Conservation (phyloP, 2,113 vertebrate genomes). For the Scomber scombrus region DNA sequence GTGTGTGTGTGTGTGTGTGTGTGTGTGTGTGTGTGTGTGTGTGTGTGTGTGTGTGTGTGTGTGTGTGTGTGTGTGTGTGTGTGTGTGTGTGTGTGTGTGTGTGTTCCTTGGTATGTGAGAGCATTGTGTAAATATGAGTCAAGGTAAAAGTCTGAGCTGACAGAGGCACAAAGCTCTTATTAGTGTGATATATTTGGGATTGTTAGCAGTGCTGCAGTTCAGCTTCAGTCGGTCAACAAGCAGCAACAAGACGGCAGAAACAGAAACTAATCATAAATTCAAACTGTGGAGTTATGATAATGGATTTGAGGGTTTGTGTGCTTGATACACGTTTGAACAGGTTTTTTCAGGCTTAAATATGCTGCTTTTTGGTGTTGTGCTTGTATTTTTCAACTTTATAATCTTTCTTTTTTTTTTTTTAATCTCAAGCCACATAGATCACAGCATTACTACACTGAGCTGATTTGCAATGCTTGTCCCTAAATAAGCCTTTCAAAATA, state of each 20-base stretch:
- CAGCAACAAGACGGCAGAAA: not conserved
- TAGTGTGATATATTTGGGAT: not conserved
- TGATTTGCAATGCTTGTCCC: too few species aligned
- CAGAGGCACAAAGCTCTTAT: not conserved
- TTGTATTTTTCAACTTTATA: too few species aligned
- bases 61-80: constrained; percentile 12
- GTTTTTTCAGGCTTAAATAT: too few species aligned
- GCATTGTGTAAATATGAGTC: constrained; percentile 21
- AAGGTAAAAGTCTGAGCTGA: constrained; percentile 29
- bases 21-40: constrained; percentile 13
- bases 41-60: not conserved
- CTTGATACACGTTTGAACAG: not conserved
- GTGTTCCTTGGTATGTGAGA: not conserved
- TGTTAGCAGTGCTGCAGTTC: not conserved
- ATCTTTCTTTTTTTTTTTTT: too few species aligned
- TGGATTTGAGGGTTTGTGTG: not conserved
- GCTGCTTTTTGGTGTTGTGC: too few species aligned
- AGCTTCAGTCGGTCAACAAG: not conserved
- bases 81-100: constrained; percentile 10
- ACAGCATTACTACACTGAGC: too few species aligned
- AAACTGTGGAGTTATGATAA: not conserved
- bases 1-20: not conserved
- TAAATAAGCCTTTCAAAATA: too few species aligned
- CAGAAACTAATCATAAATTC: not conserved
- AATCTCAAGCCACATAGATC: too few species aligned